Evolutionary conservation across 53 echinoderm and acorn worm genomes (phyloP).

Genomic region (Holothuria scabra): DNA sequence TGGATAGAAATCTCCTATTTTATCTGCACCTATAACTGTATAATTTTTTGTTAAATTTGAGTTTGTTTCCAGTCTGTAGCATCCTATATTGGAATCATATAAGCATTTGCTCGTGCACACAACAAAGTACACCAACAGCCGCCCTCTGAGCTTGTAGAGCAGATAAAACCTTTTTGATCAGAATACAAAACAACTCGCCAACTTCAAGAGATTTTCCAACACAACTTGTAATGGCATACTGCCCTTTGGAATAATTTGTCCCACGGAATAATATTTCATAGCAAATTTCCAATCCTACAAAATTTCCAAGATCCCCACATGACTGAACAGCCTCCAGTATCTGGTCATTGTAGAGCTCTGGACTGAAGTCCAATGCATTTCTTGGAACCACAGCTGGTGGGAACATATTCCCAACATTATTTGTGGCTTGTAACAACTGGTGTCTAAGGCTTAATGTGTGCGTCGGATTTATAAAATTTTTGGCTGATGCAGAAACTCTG

Average conservation of each 20-base stretch:
- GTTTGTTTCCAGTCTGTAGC: neutral
- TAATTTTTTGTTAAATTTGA: neutral
- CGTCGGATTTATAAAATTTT: conserved; percentile 28
- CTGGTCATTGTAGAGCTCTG: conserved; percentile 16
- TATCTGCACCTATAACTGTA: neutral
- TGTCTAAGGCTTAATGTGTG: conserved; percentile 35
- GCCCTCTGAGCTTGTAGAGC: neutral
- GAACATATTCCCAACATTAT: conserved; percentile 18
- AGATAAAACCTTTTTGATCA: neutral
- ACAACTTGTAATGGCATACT: conserved; percentile 27
- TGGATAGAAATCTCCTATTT: conserved; percentile 9
- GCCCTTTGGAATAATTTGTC: conserved; percentile 7
- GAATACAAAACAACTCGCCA: conserved; percentile 24
- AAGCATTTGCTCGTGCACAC: neutral
- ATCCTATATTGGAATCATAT: neutral
- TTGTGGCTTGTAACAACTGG: conserved; percentile 45
- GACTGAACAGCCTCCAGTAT: conserved; percentile 5
- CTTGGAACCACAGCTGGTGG: conserved; percentile 4
- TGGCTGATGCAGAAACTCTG: conserved; percentile 35
- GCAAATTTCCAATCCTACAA: conserved; percentile 26
- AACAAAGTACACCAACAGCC: conserved; percentile 5
- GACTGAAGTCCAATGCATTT: conserved; percentile 10
- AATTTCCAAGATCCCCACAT: neutral
- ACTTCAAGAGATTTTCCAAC: conserved; percentile 19
- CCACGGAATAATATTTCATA: neutral